Base-by-base conservation (phyloP, 2,113 vertebrate genomes). In the Rhinolophus sinicus region DNA sequence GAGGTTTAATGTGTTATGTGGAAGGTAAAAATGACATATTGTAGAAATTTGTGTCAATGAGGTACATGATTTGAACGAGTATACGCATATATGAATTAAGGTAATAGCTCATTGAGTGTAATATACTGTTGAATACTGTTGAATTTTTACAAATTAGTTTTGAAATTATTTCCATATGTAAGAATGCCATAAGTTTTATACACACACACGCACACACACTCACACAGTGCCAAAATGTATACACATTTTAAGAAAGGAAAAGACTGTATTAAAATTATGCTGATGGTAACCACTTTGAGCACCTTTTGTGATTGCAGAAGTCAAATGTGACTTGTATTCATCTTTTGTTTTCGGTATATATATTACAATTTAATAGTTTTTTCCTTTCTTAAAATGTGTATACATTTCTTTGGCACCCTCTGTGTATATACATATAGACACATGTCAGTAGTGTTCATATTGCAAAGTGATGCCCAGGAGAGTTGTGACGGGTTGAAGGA, bases 141-240 rank as follows among this genome's bases (percentile, higher is more conserved):
- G 44, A 73, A 28, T 64, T 76, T 96, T 95, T 85, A 76, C 28
- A 89, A 58, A 65, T 95, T 77, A 70, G 24, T 86, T 40, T 81
- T 91, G 40, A 85, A 93, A 38, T 95, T 76, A 91, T 92, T 69
- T 90, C 38, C n/a, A 9, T 85, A 28, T 91, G 65, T 22, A 60
- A 95, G 24, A 69, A 91, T 88, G 50, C 58, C 30, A 22, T 73
- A 65, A 83, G 50, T 13, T 90, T 73, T 67, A 50, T 50, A 50
- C 47, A 50, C 11, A 47, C 47, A 50, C 47, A 50, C 11, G 12
- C 47, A 50, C 47, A 50, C 47, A 50, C 47, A 50, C 47, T 12
- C 47, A 50, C 11, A 50, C 47, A 50, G 10, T 12, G 47, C 47
- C 47, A 50, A 50, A 50, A 50, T 50, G 47, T 50, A 50, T 50